These are phyloP conservation scores for Pelecanus crispus DNA, from an alignment of 2,113 vertebrate genomes.

Conservation along the genomic window DNA sequence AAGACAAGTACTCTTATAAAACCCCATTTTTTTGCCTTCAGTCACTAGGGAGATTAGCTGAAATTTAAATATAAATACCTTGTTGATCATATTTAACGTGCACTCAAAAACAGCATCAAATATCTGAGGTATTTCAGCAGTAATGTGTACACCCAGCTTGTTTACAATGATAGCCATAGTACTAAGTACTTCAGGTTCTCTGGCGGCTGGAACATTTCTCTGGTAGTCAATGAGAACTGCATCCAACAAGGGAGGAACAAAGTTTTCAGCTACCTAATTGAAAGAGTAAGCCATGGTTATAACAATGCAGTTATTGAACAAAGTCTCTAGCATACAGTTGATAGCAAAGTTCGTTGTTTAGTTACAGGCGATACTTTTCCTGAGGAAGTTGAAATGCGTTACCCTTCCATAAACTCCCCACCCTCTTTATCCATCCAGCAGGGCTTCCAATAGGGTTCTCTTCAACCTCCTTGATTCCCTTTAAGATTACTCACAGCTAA, in stretches of 20 bases:
- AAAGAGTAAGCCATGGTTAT: background rate
- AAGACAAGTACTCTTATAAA: background rate
- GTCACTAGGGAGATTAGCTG: background rate
- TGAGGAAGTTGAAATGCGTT: background rate
- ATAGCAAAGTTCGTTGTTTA: background rate
- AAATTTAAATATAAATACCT: constrained; percentile 69
- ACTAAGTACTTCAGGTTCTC: constrained; percentile 98
- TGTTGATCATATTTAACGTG: constrained; percentile 99
- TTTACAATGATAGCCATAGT: constrained; percentile 99
- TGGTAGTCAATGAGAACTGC: constrained; percentile 99
- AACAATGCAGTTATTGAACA: background rate
- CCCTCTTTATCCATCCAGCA: background rate
- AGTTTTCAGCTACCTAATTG: constrained; percentile 94
- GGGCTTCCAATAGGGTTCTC: background rate
- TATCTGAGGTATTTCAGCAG: constrained; percentile 98
- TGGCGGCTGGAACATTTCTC: constrained; percentile 94
- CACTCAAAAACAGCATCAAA: constrained; percentile 99
- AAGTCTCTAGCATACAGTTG: background rate
- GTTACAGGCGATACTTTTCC: background rate
- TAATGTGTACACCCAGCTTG: constrained; percentile 96
- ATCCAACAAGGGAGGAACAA: constrained; percentile 94
- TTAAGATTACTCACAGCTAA: background rate
- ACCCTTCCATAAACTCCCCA: background rate
- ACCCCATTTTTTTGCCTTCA: background rate
- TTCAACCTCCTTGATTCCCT: background rate